Base-by-base conservation (phyloP, 2,888 invertebrate genomes). In the Octodonta nipae region DNA sequence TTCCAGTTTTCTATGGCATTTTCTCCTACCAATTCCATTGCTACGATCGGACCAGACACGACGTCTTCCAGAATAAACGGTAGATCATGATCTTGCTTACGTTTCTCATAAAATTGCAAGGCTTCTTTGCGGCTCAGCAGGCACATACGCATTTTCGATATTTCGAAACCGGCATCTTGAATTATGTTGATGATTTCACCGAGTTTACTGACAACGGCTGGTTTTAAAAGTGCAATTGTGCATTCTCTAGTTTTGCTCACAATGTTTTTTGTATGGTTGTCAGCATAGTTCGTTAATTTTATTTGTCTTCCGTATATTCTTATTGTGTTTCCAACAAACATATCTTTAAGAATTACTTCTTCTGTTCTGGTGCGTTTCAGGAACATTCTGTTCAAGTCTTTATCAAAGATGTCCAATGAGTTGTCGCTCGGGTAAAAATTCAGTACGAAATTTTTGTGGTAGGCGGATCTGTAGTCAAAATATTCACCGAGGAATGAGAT, bases 391-490 rank as follows among this genome's bases (percentile, higher is more conserved):
- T 58, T 54, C 3, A 48, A 33, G 15, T 56, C 56, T 13, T 43
- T 46, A 41, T 63, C 62, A 42, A 45, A 61, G 4, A 92, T 72
- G 68, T 91, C 89, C 15, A 89, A 61, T 0, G 83, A 78, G 46
- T 75, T 73, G 56, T 89, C 88, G 29, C 65, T 67, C 2, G 79
- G 76, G 58, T 75, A 86, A 56, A 71, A 91, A 47, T 78, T 77
- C 28, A 91, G 61, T 49, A 76, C 69, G 58, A 85, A 89, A 40
- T 75, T 74, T 47, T 82, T 76, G 13, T 76, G 62, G 10, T 81
- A 67, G 24, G 75, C 75, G 0, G 85, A 78, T 49, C 81, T 75
- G 44, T 75, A 73, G 55, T 91, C 91, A 54, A 77, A 86, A 88
- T 88, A 92, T 64, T 89, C 87, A 2, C 81, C 82, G 36, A 75